A percentile compares a stretch with the other conserved stretches of the same genome.
Conservation (phyloP, 2,113 vertebrate genomes). For the Cyphomyrus discorhynchus region DNA sequence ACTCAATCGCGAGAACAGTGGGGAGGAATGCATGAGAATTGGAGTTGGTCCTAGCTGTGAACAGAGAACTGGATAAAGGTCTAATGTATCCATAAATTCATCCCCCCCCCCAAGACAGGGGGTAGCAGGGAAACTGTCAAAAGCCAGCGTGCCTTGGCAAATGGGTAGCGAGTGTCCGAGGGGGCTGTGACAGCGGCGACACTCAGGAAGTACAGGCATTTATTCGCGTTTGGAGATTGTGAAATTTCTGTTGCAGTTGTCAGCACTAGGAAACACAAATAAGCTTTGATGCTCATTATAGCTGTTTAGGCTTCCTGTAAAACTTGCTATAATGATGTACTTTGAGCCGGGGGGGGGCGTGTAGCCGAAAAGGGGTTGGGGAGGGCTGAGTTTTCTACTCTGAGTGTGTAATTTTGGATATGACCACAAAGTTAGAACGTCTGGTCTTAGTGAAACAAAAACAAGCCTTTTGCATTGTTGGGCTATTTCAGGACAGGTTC, state of each 20-base stretch:
- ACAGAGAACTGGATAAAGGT: background rate
- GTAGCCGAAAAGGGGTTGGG: constrained; percentile 28
- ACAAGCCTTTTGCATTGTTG: background rate
- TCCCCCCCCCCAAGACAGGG: background rate
- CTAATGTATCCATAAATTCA: background rate
- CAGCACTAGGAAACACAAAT: constrained; percentile 46
- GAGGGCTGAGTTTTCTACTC: constrained; percentile 28
- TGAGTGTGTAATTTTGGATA: constrained; percentile 1
- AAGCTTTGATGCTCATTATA: constrained; percentile 54
- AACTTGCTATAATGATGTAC: constrained; percentile 53
- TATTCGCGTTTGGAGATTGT: constrained; percentile 44
- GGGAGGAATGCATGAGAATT: background rate
- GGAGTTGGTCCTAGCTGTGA: background rate
- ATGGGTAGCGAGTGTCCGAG: background rate
- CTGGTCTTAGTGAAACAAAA: background rate
- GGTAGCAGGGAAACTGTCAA: background rate
- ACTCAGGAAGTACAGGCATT: constrained; percentile 46
- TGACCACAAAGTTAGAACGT: background rate
- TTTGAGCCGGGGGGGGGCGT: constrained; percentile 39
- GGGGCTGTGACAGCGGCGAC: background rate
- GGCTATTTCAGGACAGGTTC: constrained; percentile 1
- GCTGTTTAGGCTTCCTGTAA: constrained; percentile 51
- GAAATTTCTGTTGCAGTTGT: constrained; percentile 47
- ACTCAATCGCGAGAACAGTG: background rate
- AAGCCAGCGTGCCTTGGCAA: background rate